These are phyloP conservation scores for Enoplosus armatus DNA, from an alignment of 2,797 vertebrate genomes.

Conservation along the genomic window DNA sequence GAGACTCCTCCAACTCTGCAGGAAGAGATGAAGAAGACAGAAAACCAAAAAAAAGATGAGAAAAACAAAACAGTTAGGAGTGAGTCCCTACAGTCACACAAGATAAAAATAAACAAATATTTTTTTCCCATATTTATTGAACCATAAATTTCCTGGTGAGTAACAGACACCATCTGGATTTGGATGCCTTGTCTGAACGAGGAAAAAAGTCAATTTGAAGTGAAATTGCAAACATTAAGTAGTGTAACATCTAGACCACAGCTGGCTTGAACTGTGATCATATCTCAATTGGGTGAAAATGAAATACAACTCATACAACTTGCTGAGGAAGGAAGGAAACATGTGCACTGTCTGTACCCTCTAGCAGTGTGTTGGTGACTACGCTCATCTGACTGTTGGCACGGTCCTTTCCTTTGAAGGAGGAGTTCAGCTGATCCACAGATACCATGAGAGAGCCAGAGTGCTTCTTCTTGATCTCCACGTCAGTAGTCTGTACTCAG, in stretches of 20 bases:
- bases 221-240: neutral
- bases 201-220: neutral
- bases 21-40: neutral
- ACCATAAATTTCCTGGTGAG: neutral
- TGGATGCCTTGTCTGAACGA: neutral
- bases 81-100: neutral
- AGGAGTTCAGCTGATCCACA: constrained; percentile 96
- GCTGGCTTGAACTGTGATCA: neutral
- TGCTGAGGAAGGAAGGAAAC: neutral
- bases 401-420: constrained; percentile 94
- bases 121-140: neutral
- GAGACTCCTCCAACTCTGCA: constrained; percentile 96
- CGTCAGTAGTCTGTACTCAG: constrained; percentile 91
- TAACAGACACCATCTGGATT: neutral
- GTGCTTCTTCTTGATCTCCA: constrained; percentile 95
- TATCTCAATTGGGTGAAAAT: constrained; percentile 9
- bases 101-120: no score
- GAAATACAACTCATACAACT: neutral
- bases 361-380: constrained; percentile 95
- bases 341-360: constrained; percentile 85
- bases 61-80: neutral
- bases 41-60: neutral
- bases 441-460: constrained; percentile 98
- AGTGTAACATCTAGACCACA: neutral
- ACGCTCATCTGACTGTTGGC: constrained; percentile 98